phyloP scores from a whole-genome alignment of 2,113 vertebrate genomes.

The Ailurus styani region DNA sequence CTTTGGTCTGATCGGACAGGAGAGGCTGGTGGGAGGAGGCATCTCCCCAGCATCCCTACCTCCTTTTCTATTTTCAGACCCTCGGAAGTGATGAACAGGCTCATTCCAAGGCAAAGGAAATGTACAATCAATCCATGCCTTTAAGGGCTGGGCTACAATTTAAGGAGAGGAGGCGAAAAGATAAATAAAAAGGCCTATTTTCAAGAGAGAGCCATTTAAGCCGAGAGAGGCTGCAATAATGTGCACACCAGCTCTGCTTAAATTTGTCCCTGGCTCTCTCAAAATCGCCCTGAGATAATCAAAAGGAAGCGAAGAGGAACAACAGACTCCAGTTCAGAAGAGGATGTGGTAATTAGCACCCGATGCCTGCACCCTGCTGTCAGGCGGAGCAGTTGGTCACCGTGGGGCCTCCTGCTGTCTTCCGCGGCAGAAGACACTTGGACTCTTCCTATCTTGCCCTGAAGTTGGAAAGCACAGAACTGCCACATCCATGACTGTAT shows the following conservation, averaged over 20 bases:
- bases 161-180: constrained; percentile 56
- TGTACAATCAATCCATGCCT: constrained; percentile 44
- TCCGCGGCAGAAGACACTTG: not conserved
- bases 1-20: not conserved
- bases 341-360: constrained; percentile 56
- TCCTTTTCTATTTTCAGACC: not conserved
- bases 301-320: constrained; percentile 72
- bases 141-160: constrained; percentile 29
- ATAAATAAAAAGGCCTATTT: constrained; percentile 76
- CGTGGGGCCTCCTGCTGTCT: constrained; percentile 34
- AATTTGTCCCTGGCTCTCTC: constrained; percentile 66
- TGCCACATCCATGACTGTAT: constrained; percentile 38
- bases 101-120: constrained; percentile 52
- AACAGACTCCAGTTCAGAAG: constrained; percentile 31
- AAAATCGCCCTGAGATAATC: constrained; percentile 74
- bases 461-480: not conserved
- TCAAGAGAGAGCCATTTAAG: constrained; percentile 70
- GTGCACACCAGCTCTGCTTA: constrained; percentile 60
- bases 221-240: constrained; percentile 67
- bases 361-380: not conserved
- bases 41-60: not conserved
- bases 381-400: constrained; percentile 33
- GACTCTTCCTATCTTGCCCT: not conserved
- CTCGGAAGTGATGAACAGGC: constrained; percentile 55
- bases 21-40: not conserved